Evolutionary conservation across 1,140 invertebrate genomes (phyloP).

Genomic region (Ectropis grisescens): DNA sequence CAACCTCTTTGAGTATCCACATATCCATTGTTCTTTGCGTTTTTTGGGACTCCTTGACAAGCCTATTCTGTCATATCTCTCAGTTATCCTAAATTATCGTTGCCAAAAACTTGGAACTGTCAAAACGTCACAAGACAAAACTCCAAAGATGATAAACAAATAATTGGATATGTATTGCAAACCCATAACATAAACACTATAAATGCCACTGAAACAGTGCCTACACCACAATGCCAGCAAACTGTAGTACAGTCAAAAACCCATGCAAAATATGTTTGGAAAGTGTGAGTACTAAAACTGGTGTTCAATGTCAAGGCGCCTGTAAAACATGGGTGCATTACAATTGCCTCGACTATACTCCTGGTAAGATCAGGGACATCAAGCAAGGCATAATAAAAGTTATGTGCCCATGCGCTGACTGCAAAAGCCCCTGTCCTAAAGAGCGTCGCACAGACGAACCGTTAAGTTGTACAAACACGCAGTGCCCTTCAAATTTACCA

Average conservation of each 20-base stretch:
- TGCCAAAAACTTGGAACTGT: too few relatives aligned
- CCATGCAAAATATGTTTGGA: conserved; percentile 42
- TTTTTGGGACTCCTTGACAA: too few relatives aligned
- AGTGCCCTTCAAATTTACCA: conserved; percentile 26
- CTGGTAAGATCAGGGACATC: conserved; percentile 42
- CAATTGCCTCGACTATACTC: conserved; percentile 40
- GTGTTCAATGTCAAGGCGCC: conserved; percentile 42
- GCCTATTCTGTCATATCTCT: too few relatives aligned
- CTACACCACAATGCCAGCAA: too few relatives aligned
- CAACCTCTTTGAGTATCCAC: too few relatives aligned
- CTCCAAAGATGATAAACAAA: too few relatives aligned
- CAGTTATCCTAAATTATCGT: too few relatives aligned
- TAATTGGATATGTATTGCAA: too few relatives aligned
- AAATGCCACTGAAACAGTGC: too few relatives aligned
- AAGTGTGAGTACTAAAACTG: conserved; percentile 28
- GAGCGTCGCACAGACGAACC: conserved; percentile 16
- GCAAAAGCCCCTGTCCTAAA: conserved; percentile 18
- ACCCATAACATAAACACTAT: too few relatives aligned
- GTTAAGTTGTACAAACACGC: conserved; percentile 18
- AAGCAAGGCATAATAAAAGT: conserved; percentile 33
- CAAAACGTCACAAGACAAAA: too few relatives aligned
- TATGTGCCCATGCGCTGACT: conserved; percentile 43
- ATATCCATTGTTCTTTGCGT: too few relatives aligned
- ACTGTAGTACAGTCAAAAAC: conserved; percentile 38
- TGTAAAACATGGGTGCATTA: conserved; percentile 50